These are phyloP conservation scores for Epicampocera succincta DNA, from an alignment of 2,888 invertebrate genomes.

Conservation along the genomic window DNA sequence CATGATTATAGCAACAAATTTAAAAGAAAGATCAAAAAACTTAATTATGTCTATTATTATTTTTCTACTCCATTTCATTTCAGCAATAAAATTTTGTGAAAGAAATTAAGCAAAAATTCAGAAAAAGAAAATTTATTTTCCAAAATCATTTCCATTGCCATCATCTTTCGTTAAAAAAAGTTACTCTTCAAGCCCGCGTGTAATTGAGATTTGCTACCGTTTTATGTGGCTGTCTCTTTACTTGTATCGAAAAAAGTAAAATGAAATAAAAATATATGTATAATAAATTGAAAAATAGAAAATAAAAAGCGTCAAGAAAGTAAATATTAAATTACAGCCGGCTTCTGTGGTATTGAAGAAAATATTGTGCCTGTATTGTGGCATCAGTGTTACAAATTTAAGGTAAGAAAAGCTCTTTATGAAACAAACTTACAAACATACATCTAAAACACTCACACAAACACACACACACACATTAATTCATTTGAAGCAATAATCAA, in stretches of 20 bases:
- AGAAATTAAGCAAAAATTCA: neutral
- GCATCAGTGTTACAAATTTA: conserved; percentile 40
- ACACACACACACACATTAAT: conserved; percentile 4
- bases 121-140: conserved; percentile 5
- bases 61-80: conserved; percentile 14
- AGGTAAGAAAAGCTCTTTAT: conserved; percentile 48
- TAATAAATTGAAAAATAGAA: conserved; percentile 5
- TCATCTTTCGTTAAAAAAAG: conserved; percentile 10
- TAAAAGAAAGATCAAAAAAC: conserved; percentile 6
- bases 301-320: conserved; percentile 57
- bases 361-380: conserved; percentile 20
- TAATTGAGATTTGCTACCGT: conserved; percentile 51
- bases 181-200: conserved; percentile 30
- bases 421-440: neutral
- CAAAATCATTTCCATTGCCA: neutral
- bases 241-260: conserved; percentile 20
- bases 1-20: neutral
- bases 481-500: conserved; percentile 22
- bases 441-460: neutral
- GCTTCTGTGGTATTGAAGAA: conserved; percentile 63
- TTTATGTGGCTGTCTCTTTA: conserved; percentile 34
- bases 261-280: conserved; percentile 18
- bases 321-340: conserved; percentile 69
- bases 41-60: conserved; percentile 17
- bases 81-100: conserved; percentile 20